These are phyloP conservation scores for Illadopsis cleaveri DNA, from an alignment of 2,113 vertebrate genomes.

Conservation along the genomic window DNA sequence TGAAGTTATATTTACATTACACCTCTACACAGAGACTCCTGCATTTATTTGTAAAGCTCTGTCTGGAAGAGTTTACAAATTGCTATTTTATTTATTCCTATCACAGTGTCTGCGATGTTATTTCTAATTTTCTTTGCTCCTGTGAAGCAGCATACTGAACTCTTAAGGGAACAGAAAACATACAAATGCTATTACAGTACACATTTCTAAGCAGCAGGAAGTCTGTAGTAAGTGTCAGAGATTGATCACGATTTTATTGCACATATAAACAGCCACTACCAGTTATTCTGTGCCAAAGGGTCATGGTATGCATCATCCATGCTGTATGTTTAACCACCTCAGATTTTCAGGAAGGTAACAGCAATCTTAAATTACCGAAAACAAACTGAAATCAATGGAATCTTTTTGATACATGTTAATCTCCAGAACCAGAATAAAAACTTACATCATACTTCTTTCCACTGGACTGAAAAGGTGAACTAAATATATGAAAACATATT, in stretches of 20 bases:
- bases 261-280: conserved; percentile 64
- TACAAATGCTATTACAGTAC: conserved; percentile 74
- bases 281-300: conserved; percentile 35
- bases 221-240: conserved; percentile 75
- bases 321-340: conserved; percentile 44
- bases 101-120: conserved; percentile 31
- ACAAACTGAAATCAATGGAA: background rate
- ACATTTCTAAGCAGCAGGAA: conserved; percentile 73
- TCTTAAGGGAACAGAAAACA: conserved; percentile 73
- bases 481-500: background rate
- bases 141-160: conserved; percentile 62
- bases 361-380: conserved; percentile 56
- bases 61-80: conserved; percentile 35
- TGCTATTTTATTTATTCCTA: conserved; percentile 30
- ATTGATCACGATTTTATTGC: conserved; percentile 70
- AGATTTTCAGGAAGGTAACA: conserved; percentile 25
- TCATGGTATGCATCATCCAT: background rate
- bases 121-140: conserved; percentile 73
- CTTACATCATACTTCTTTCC: background rate
- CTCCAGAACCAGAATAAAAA: background rate
- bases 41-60: background rate
- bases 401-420: background rate
- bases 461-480: background rate
- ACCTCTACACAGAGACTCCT: background rate
- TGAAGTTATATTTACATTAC: background rate